Evolutionary conservation across 2,113 vertebrate genomes (phyloP).

Genomic region (Mobula hypostoma): DNA sequence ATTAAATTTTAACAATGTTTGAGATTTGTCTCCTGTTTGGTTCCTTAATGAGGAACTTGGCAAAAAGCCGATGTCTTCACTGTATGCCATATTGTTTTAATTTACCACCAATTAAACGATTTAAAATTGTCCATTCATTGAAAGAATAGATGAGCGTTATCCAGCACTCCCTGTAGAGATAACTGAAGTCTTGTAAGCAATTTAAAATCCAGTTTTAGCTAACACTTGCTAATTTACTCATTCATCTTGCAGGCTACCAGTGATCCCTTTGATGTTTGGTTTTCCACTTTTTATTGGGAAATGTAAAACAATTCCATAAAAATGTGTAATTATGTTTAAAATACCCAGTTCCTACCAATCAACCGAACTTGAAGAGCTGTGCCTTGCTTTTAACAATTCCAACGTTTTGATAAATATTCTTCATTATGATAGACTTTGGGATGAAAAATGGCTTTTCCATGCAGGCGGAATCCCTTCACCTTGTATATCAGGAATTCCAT

Average conservation of each 20-base stretch:
- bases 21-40: not conserved
- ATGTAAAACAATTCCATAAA: slow-evolving; percentile 6
- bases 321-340: slow-evolving; percentile 25
- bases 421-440: no score
- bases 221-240: not conserved
- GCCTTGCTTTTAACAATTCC: not conserved
- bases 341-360: not conserved
- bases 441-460: not conserved
- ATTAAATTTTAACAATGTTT: not conserved
- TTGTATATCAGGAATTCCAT: not conserved
- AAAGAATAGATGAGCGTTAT: not conserved
- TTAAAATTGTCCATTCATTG: slow-evolving; percentile 18
- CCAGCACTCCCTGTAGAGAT: not conserved
- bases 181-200: not conserved
- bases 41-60: slow-evolving; percentile 10
- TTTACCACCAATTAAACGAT: slow-evolving; percentile 21
- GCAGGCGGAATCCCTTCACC: not conserved
- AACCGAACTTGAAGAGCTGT: not conserved
- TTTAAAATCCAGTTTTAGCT: not conserved
- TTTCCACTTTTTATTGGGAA: slow-evolving; percentile 24
- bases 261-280: slow-evolving; percentile 21
- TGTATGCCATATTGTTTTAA: slow-evolving; percentile 4
- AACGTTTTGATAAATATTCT: no score
- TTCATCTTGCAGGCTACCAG: slow-evolving; percentile 6
- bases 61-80: not conserved